Conservation (phyloP, 1,140 invertebrate genomes). For the Chrysomallon squamiferum region DNA sequence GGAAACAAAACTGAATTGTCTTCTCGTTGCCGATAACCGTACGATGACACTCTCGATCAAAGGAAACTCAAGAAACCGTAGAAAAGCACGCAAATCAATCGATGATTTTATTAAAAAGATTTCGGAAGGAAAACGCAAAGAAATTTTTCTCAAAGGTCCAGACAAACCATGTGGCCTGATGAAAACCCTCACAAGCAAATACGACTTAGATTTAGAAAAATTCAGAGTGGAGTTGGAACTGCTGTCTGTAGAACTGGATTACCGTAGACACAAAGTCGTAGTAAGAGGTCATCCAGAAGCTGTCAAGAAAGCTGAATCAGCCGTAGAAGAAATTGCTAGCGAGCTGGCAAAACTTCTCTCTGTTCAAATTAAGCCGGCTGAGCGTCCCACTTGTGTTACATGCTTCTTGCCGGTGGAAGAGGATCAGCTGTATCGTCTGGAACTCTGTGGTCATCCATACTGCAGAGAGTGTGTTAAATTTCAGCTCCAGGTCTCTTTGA, state of each 20-base stretch:
- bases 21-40: conserved; percentile 37
- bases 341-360: neutral
- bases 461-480: conserved; percentile 42
- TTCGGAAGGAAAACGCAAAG: conserved; percentile 11
- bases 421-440: conserved; percentile 39
- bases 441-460: conserved; percentile 54
- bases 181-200: conserved; percentile 39
- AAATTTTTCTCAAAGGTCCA: conserved; percentile 24
- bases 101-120: conserved; percentile 26
- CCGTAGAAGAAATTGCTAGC: conserved; percentile 17
- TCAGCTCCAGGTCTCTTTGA: conserved; percentile 25
- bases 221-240: conserved; percentile 20
- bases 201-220: conserved; percentile 24
- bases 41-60: conserved; percentile 34
- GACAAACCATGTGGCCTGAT: conserved; percentile 43
- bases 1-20: conserved; percentile 21
- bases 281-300: conserved; percentile 32
- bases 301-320: conserved; percentile 18
- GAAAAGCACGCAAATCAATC: conserved; percentile 18
- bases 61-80: conserved; percentile 18
- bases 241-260: conserved; percentile 24
- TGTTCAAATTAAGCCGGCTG: neutral
- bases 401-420: conserved; percentile 45
- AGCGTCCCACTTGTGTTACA: conserved; percentile 43
- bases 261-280: conserved; percentile 32